Conservation (phyloP, 2,888 invertebrate genomes). For the Chaetoderma sp. region DNA sequence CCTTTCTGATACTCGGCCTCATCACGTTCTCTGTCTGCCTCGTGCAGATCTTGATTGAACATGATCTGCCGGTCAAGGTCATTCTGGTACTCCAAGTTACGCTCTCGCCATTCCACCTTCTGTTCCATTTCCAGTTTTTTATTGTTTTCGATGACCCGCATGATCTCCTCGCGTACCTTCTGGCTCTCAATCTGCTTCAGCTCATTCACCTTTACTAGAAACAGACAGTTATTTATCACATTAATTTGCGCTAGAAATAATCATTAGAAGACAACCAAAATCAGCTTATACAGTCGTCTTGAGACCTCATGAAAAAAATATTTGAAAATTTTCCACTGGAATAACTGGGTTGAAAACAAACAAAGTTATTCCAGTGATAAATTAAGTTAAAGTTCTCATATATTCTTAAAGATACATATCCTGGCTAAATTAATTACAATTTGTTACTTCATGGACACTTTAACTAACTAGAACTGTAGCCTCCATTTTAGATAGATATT, state of each 20-base stretch:
- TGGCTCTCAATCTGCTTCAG: slow-evolving; percentile 49
- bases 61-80: slow-evolving; percentile 64
- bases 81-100: slow-evolving; percentile 52
- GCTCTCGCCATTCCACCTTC: slow-evolving; percentile 39
- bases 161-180: slow-evolving; percentile 51
- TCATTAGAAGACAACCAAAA: not conserved
- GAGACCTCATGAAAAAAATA: too few relatives aligned
- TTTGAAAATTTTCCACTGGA: too few relatives aligned
- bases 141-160: slow-evolving; percentile 58
- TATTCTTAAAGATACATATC: too few relatives aligned
- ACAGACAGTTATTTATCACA: not conserved
- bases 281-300: too few relatives aligned
- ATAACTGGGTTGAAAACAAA: too few relatives aligned
- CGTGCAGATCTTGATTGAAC: slow-evolving; percentile 52
- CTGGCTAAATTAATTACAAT: too few relatives aligned
- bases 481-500: too few relatives aligned
- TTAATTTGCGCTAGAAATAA: not conserved
- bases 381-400: too few relatives aligned
- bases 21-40: slow-evolving; percentile 51
- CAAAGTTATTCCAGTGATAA: too few relatives aligned
- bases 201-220: slow-evolving; percentile 57
- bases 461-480: too few relatives aligned
- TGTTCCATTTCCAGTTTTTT: slow-evolving; percentile 55
- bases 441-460: too few relatives aligned
- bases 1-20: slow-evolving; percentile 41